Evolutionary conservation across 2,888 invertebrate genomes (phyloP).

Genomic region (Sarcophaga caerulescens): DNA sequence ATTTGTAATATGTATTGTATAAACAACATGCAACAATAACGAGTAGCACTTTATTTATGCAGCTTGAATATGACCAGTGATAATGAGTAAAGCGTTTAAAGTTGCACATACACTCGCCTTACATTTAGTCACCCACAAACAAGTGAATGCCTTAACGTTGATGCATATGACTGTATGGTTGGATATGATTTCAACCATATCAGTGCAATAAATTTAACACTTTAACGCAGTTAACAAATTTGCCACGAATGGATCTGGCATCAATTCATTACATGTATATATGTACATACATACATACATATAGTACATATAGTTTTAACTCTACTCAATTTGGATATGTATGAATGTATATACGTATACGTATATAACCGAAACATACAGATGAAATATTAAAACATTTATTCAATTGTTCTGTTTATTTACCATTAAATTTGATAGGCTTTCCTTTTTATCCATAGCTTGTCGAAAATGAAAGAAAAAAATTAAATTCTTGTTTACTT

Average conservation of each 20-base stretch:
- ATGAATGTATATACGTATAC: not conserved
- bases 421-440: conserved; percentile 39
- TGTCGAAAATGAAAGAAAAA: not conserved
- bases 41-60: conserved; percentile 44
- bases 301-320: not conserved
- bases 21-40: conserved; percentile 42
- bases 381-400: conserved; percentile 35
- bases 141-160: not conserved
- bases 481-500: conserved; percentile 35
- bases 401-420: conserved; percentile 37
- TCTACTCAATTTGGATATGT: not conserved
- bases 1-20: conserved; percentile 17
- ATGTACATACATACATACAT: too few relatives aligned
- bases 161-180: not conserved
- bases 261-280: not conserved
- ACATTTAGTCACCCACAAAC: conserved; percentile 1
- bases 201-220: conserved; percentile 64
- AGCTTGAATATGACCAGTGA: conserved; percentile 41
- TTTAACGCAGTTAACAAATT: conserved; percentile 64
- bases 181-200: conserved; percentile 59
- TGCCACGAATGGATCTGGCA: conserved; percentile 40
- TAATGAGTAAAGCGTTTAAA: conserved; percentile 52
- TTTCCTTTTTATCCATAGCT: not conserved
- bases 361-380: conserved; percentile 1
- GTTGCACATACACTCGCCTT: conserved; percentile 16